phyloP scores from a whole-genome alignment of 2,113 vertebrate species.

The Prunella himalayana region DNA sequence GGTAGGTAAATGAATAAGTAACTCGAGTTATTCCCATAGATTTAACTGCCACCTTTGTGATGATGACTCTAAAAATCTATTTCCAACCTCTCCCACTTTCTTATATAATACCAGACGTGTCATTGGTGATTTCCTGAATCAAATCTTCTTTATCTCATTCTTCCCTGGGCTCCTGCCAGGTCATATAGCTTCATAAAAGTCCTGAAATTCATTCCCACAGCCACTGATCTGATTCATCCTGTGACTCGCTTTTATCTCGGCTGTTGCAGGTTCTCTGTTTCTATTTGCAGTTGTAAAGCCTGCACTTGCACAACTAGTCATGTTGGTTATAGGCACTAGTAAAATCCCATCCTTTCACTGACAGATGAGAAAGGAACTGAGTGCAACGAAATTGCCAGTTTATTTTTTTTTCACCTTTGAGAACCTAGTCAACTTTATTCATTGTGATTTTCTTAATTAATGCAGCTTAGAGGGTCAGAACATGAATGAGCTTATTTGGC shows the following conservation, averaged over 20 bases:
- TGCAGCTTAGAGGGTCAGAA: not conserved
- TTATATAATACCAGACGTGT: not conserved
- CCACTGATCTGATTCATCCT: slow-evolving; percentile 20
- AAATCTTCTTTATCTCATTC: not conserved
- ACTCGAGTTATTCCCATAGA: slow-evolving; percentile 8
- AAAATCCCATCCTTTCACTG: not conserved
- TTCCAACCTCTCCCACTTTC: slow-evolving; percentile 20
- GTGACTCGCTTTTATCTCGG: not conserved
- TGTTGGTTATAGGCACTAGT: not conserved
- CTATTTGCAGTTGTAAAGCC: not conserved
- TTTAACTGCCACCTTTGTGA: slow-evolving; percentile 24
- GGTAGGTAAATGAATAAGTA: not conserved
- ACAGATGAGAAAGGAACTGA: not conserved
- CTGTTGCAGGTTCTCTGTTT: not conserved
- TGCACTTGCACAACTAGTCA: not conserved
- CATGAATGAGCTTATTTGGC: not conserved
- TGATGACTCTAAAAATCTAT: not conserved
- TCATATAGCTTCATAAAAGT: not conserved
- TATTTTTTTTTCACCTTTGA: not conserved
- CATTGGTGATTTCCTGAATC: slow-evolving; percentile 1
- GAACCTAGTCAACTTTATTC: not conserved
- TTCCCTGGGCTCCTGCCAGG: slow-evolving; percentile 5
- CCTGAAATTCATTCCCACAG: slow-evolving; percentile 22
- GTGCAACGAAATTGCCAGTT: not conserved
- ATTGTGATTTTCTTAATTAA: not conserved